Evolutionary conservation across 2,797 vertebrate species (phyloP).

Genomic region (Synaphobranchus kaupii): DNA sequence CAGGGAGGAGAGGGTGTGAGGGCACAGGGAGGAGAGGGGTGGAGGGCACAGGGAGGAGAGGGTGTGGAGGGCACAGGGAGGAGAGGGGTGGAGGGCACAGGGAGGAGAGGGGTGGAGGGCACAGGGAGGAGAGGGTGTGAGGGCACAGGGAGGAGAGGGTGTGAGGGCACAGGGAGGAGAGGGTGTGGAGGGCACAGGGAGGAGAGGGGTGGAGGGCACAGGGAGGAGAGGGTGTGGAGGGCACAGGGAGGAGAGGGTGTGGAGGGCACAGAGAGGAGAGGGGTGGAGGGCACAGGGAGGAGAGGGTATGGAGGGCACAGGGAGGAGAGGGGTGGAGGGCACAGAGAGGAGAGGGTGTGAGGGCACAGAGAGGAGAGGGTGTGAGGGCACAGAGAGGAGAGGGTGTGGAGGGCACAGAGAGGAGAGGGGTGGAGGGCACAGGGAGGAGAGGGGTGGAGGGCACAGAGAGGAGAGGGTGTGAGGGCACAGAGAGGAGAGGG

Average conservation of each 20-base stretch:
- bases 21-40: no score
- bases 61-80: no score
- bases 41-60: background rate
- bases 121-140: constrained; percentile 9
- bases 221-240: constrained; percentile 9
- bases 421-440: constrained; percentile 3
- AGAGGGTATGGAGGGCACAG: no score
- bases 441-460: background rate
- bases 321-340: constrained; percentile 3
- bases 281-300: constrained; percentile 7
- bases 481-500: background rate
- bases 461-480: constrained; percentile 18
- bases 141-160: background rate
- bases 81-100: constrained; percentile 13
- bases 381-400: background rate
- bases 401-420: no score
- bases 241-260: background rate
- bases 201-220: no score
- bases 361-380: no score
- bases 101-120: no score
- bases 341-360: background rate
- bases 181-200: constrained; percentile 7
- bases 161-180: no score
- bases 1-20: no score
- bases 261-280: no score